Base-by-base conservation (phyloP, 2,113 vertebrate species). In the Thomomys bottae region DNA sequence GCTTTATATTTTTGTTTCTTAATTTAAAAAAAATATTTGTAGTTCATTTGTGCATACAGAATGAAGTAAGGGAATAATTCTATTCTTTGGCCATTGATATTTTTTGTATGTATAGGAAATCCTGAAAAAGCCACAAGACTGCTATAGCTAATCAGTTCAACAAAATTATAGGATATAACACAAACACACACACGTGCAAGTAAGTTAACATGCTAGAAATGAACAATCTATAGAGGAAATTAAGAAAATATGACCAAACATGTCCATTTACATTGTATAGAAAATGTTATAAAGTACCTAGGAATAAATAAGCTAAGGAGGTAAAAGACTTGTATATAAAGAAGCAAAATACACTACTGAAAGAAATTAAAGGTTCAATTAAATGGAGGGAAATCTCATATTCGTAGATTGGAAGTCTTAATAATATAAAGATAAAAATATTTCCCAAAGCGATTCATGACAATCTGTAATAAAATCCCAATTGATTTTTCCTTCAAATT, bases 211-310 rank as follows among this genome's bases (percentile, higher is more conserved):
- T 70, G 61, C 1, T 18, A 45, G 36, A 15, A 64, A 32, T 64
- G 42, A 59, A 57, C 40, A 40, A 79, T 26, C 54, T 78, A 64
- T 88, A 78, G 79, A 49, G 40, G 70, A 91, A 90, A 86, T 72
- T 79, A 78, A 71, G 66, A 79, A 66, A 89, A 54, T 15, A 54
- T 54, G 49, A 54, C 49, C 49, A 54, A 54, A 78, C 2, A 87
- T 80, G 76, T 86, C 36, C 30, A 80, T 6, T 45, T 61, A 63
- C 6, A 76, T 36, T 61, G 23, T 18, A 40, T 78, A 54, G 70
- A 86, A 81, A 92, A 67, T 0, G 63, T n/a, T n/a, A 89, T 73
- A 88, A 86, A 85, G n/a, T 71, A 64, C 18, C 36, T 71, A 38
- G 2, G 0, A 84, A 87, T n/a, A 72, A 89, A 87, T 86, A 71